These are phyloP conservation scores for Argynnis bischoffii DNA, from an alignment of 2,888 invertebrate species.

Conservation along the genomic window DNA sequence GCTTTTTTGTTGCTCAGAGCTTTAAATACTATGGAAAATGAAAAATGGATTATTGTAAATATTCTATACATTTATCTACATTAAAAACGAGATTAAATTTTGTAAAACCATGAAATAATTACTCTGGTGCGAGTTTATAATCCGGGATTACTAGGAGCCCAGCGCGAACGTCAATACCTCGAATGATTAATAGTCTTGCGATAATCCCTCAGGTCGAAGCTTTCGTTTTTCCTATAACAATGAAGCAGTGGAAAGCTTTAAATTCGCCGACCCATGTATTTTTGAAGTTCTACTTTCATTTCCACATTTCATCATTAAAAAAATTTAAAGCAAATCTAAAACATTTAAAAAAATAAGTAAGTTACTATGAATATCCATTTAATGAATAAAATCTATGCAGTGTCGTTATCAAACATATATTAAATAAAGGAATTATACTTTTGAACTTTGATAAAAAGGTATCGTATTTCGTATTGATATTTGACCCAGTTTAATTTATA, in stretches of 20 bases:
- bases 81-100: constrained; percentile 21
- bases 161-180: constrained; percentile 56
- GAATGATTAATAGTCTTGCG: constrained; percentile 66
- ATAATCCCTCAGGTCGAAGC: constrained; percentile 56
- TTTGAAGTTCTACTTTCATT: constrained; percentile 12
- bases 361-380: too few relatives aligned
- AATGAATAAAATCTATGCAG: too few relatives aligned
- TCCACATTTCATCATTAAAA: background rate
- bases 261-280: constrained; percentile 32
- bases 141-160: constrained; percentile 55
- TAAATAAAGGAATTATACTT: too few relatives aligned
- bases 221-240: constrained; percentile 52
- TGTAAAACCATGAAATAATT: constrained; percentile 43
- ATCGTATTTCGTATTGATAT: too few relatives aligned
- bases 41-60: constrained; percentile 2
- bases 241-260: constrained; percentile 36
- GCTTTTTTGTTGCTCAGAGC: constrained; percentile 2
- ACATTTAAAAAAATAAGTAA: too few relatives aligned
- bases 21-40: constrained; percentile 1
- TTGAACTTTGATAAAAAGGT: too few relatives aligned
- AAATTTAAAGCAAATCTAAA: background rate
- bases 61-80: background rate
- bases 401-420: too few relatives aligned
- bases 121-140: constrained; percentile 45
- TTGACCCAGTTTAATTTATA: too few relatives aligned